Evolutionary conservation across 2,888 invertebrate species (phyloP).

Genomic region (Watsonalla cultraria): DNA sequence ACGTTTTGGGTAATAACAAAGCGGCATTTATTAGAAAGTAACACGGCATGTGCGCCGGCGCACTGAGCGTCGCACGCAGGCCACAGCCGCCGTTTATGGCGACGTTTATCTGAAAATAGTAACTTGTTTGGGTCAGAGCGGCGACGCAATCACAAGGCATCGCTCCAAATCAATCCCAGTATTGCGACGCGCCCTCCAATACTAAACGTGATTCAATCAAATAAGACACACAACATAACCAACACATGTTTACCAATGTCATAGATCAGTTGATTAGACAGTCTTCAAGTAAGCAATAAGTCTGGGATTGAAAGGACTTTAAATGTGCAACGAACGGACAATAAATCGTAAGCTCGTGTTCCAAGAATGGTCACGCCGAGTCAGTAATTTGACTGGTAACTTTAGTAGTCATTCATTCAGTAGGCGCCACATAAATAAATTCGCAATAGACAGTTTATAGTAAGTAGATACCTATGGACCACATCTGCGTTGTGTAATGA

Average conservation of each 20-base stretch:
- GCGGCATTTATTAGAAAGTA: slow-evolving; percentile 60
- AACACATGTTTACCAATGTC: not conserved
- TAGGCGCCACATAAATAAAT: slow-evolving; percentile 53
- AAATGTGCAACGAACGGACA: slow-evolving; percentile 16
- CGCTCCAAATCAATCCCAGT: slow-evolving; percentile 61
- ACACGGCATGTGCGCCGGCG: slow-evolving; percentile 26
- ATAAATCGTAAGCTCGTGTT: slow-evolving; percentile 27
- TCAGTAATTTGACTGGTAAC: slow-evolving; percentile 35
- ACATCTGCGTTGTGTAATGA: slow-evolving; percentile 42
- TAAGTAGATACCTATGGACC: slow-evolving; percentile 9
- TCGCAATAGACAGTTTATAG: slow-evolving; percentile 39
- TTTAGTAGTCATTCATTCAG: slow-evolving; percentile 39
- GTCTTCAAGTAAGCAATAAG: slow-evolving; percentile 24
- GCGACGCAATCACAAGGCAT: slow-evolving; percentile 66
- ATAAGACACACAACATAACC: not conserved
- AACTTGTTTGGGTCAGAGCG: slow-evolving; percentile 70
- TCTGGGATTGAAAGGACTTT: slow-evolving; percentile 30
- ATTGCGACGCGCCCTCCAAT: slow-evolving; percentile 33
- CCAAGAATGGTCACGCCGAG: slow-evolving; percentile 31
- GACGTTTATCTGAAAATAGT: slow-evolving; percentile 75
- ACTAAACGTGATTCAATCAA: slow-evolving; percentile 1
- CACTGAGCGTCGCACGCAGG: slow-evolving; percentile 36
- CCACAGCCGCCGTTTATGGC: slow-evolving; percentile 65
- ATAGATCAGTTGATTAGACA: slow-evolving; percentile 5
- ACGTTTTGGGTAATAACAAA: slow-evolving; percentile 23